Evolutionary conservation across 1,140 invertebrate species (phyloP), one percentile per base, ranked within the genome.

Genomic region (Goniozus legneri): DNA sequence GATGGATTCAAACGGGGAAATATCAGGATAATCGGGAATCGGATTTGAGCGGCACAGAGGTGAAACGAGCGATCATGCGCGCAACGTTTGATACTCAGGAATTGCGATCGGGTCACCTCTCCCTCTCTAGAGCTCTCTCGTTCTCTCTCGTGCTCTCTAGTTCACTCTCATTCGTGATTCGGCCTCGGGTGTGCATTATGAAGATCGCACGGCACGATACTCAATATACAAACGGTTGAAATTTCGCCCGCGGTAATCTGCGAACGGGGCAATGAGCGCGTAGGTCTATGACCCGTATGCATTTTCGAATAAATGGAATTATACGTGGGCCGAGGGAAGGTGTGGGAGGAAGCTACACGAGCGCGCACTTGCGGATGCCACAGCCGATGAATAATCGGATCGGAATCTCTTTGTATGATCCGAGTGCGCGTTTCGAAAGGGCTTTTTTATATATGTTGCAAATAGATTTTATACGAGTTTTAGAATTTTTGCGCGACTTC

Each of bases 111-210:
- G n/a, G n/a, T n/a, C n/a, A n/a, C n/a, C n/a, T n/a, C n/a, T n/a
- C n/a, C n/a, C n/a, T n/a, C n/a, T n/a, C n/a, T n/a, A n/a, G n/a
- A n/a, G n/a, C n/a, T n/a, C n/a, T n/a, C n/a, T n/a, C n/a, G n/a
- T n/a, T n/a, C n/a, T n/a, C n/a, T n/a, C n/a, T n/a, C n/a, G n/a
- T n/a, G n/a, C n/a, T n/a, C n/a, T n/a, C n/a, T n/a, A n/a, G n/a
- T n/a, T n/a, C n/a, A n/a, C n/a, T n/a, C n/a, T 52, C 52, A 50
- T 47, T 50, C 47, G 46, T 52, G 36, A 51, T 52, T 51, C 50
- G 53, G 27, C 24, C 36, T 35, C 40, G 10, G 44, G n/a, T n/a
- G n/a, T 35, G 35, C 45, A 50, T 58, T 58, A 59, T 55, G 47
- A 59, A 58, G 53, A 56, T 58, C 50, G 46, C 41, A 49, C 42